Base-by-base conservation (phyloP, 1,140 invertebrate species). In the Coptotermes formosanus region DNA sequence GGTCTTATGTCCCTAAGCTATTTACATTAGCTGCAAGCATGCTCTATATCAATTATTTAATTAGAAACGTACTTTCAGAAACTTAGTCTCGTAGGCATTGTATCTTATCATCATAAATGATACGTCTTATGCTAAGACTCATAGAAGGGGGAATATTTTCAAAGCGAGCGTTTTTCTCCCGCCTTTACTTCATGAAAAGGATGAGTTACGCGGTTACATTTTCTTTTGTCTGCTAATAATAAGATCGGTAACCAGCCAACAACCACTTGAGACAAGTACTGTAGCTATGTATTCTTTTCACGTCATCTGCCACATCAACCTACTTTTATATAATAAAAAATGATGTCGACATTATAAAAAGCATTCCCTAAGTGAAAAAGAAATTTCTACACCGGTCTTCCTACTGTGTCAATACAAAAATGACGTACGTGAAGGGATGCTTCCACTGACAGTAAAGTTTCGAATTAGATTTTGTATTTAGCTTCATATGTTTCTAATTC, bases 231-330 rank as follows among this genome's bases (percentile, higher is more conserved):
- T 75, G 64, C 25, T 75, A 30, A 75, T 75, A 75, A 75, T 75
- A 75, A 75, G 64, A 75, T 75, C 14, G 64, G 64, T 75, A 75
- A 75, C 64, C n/a, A 75, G 64, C 7, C 25, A n/a, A 30, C 64
- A 30, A 11, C 25, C 64, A 75, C 64, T 75, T 75, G 64, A 75
- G 64, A 75, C 64, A 75, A 75, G 64, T 75, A 75, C n/a, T 30
- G 8, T 75, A 75, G 64, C 25, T 75, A 2, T 64, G 59, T 64
- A 64, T 64, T 75, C 25, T 75, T 12, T 30, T 75, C 64, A 75
- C 64, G n/a, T 75, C 64, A 75, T 75, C 64, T 75, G 64, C 64
- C n/a, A 75, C 64, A 75, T 75, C 25, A 75, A 75, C 64, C 64
- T 75, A 75, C 64, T 75, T 75, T 75, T 75, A 30, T 30, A 23